Evolutionary conservation across 1,140 invertebrate species (phyloP), one percentile per base, ranked within the genome.

Genomic region (Saxidomus purpurata): DNA sequence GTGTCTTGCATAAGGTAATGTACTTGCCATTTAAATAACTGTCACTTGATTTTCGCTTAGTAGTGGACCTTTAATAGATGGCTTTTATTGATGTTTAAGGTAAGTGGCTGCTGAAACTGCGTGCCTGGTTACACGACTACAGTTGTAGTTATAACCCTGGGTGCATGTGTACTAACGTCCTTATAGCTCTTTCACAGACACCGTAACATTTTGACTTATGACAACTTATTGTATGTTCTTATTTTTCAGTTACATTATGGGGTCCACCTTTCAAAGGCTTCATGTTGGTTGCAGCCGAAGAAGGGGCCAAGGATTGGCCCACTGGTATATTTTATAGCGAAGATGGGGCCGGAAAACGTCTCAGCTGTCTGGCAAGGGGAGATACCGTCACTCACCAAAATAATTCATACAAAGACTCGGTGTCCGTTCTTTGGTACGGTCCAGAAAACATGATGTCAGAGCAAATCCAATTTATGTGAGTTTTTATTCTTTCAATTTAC

Each of bases 251-350:
- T 6, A 89, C 87, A n/a, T 34, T 89, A 47, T 89, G 87, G 87
- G 87, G 87, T 43, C 87, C 87, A 47, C 87, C 87, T 34, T 89
- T 89, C 67, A 89, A 89, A 55, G 87, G 87, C 0, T 89, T 89
- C 38, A 83, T 89, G 80, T 17, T 89, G 67, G 80, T 89, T 1
- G 87, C 87, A n/a, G 87, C 87, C 1, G 87, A 89, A 59, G 87
- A 89, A 28, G 87, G 87, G 0, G 79, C 87, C 28, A 89, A 83
- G 43, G 87, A 89, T 47, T 89, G 87, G 87, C 87, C 87, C 11
- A 82, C 87, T 13, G 87, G 87, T 28, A 89, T 89, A 22, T 89
- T 89, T 77, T 89, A 89, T 49, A 83, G 80, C 25, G 87, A 89
- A 43, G 69, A 89, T 63, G 81, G 87, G 15, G 67, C 49, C 34